Evolutionary conservation across 2,888 invertebrate species (phyloP).

Genomic region (Drosophila stalkeri): DNA sequence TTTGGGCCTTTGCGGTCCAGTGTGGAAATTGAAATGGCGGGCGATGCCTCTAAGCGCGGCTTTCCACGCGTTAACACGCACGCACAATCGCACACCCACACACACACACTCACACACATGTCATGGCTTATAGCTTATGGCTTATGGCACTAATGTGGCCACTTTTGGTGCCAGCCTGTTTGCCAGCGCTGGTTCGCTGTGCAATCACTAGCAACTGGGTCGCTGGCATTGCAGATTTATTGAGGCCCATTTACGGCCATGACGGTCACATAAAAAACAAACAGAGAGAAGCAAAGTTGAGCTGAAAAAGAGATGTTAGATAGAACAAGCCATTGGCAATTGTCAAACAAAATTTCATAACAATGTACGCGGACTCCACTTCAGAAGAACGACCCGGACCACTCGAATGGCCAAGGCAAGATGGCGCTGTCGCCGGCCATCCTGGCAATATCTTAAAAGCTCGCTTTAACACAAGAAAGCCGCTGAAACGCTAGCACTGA

Average conservation of each 20-base stretch:
- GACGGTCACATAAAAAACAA: constrained; percentile 34
- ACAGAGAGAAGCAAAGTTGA: not conserved
- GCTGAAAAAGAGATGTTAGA: not conserved
- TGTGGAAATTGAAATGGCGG: constrained; percentile 56
- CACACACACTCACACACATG: not conserved
- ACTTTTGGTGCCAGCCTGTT: constrained; percentile 63
- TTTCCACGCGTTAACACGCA: constrained; percentile 72
- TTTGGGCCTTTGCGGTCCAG: constrained; percentile 31
- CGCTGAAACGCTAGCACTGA: constrained; percentile 10
- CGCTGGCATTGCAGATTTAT: constrained; percentile 56
- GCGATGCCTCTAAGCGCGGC: constrained; percentile 69
- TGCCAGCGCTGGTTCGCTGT: constrained; percentile 47
- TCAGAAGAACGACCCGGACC: constrained; percentile 32
- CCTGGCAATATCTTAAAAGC: constrained; percentile 20
- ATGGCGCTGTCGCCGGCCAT: constrained; percentile 22
- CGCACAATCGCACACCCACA: constrained; percentile 18
- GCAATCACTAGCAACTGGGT: constrained; percentile 62
- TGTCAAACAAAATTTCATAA: constrained; percentile 59
- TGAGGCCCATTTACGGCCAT: constrained; percentile 60
- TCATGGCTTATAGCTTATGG: constrained; percentile 47
- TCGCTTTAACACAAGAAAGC: constrained; percentile 33
- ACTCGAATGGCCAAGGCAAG: constrained; percentile 29
- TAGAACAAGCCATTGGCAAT: constrained; percentile 45
- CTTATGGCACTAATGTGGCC: constrained; percentile 72
- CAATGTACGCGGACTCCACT: constrained; percentile 44